Percentiles rank a stretch among this genome's conserved stretches.
These are phyloP conservation scores for Myoxocephalus aenaeus DNA, from an alignment of 2,797 vertebrate genomes.

Conservation along the genomic window DNA sequence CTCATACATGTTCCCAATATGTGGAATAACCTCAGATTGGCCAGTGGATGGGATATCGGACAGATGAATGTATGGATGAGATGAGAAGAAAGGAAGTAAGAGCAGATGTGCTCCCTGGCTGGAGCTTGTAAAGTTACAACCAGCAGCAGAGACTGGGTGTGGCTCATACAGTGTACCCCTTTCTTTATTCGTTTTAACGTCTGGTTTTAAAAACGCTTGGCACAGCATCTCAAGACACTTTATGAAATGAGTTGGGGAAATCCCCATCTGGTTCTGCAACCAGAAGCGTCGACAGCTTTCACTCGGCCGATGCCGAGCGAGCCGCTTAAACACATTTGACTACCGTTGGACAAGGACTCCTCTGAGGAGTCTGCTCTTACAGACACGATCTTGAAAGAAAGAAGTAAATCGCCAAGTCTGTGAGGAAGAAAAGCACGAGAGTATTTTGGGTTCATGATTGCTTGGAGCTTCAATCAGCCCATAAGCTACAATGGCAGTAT, in stretches of 20 bases:
- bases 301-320: constrained; percentile 23
- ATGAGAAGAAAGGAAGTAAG: constrained; percentile 17
- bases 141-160: constrained; percentile 59
- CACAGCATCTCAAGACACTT: constrained; percentile 64
- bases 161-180: constrained; percentile 47
- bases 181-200: constrained; percentile 59
- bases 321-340: constrained; percentile 21
- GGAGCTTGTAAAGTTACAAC: constrained; percentile 56
- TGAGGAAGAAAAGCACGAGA: constrained; percentile 18
- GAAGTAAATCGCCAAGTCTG: constrained; percentile 22
- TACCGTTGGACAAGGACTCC: constrained; percentile 62
- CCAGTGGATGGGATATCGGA: constrained; percentile 44
- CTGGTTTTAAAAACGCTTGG: constrained; percentile 59
- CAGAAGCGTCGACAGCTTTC: constrained; percentile 48
- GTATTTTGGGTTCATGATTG: constrained; percentile 35
- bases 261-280: constrained; percentile 38
- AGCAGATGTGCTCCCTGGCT: constrained; percentile 46
- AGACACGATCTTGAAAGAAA: constrained; percentile 29
- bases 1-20: constrained; percentile 33
- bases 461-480: constrained; percentile 68
- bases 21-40: constrained; percentile 41
- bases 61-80: constrained; percentile 62
- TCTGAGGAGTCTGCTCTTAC: constrained; percentile 46
- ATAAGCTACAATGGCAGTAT: constrained; percentile 72
- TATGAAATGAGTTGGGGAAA: constrained; percentile 53